phyloP scores from a whole-genome alignment of 2,797 vertebrate genomes.

The Euthynnus affinis region DNA sequence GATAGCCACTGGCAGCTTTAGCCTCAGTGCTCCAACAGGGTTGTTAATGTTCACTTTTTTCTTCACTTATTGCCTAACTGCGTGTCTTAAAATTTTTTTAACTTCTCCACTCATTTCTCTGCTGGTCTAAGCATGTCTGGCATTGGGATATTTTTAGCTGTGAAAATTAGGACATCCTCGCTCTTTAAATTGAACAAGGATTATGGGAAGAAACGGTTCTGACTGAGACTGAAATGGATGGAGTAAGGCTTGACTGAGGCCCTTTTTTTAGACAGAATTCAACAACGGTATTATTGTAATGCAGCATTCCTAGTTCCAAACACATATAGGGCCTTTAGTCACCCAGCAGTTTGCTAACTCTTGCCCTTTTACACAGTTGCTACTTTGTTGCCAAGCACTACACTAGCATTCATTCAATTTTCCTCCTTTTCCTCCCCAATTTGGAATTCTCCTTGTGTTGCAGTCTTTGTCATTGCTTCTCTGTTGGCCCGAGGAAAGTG shows the following conservation, averaged over 20 bases:
- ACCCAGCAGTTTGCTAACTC: constrained; percentile 14
- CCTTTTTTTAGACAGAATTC: constrained; percentile 25
- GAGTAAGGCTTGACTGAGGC: constrained; percentile 4
- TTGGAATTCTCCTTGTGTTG: constrained; percentile 7
- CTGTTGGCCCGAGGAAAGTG: neutral
- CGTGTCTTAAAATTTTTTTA: constrained; percentile 12
- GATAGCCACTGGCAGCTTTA: constrained; percentile 12
- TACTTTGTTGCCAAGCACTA: constrained; percentile 34
- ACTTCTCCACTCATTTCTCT: constrained; percentile 30
- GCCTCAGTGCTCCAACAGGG: neutral
- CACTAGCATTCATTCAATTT: constrained; percentile 3
- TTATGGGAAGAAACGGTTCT: constrained; percentile 28
- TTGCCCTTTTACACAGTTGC: constrained; percentile 10
- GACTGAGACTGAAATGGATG: constrained; percentile 15
- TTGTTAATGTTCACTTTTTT: neutral
- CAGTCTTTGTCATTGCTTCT: constrained; percentile 2
- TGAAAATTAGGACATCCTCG: constrained; percentile 76
- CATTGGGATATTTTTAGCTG: constrained; percentile 76
- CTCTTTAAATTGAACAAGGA: constrained; percentile 54
- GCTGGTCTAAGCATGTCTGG: constrained; percentile 57
- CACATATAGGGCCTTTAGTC: constrained; percentile 18
- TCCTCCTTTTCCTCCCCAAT: neutral
- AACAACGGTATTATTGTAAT: constrained; percentile 24
- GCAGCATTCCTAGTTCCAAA: neutral
- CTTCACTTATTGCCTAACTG: neutral